Evolutionary conservation across 1,140 invertebrate genomes (phyloP), one percentile per base, ranked within the genome.

Genomic region (Adelges cooleyi): DNA sequence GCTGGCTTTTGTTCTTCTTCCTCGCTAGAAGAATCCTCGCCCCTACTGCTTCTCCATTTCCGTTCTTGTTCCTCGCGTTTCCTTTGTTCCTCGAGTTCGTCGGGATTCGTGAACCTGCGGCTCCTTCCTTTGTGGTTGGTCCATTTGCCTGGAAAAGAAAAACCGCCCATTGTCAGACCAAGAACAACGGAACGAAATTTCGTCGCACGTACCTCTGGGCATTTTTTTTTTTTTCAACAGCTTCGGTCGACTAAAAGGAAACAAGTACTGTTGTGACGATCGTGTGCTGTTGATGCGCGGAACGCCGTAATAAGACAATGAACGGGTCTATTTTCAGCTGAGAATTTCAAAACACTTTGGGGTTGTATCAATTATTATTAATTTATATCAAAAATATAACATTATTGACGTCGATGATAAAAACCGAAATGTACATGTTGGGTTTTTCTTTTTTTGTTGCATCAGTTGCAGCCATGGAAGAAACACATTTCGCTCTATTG

Each of bases 71-170:
- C 82, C 67, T 87, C 86, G 72, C 89, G 86, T 69, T 81, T 80
- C n/a, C 86, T 80, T 73, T 93, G 86, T 70, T 88, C 84, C 73
- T 92, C 90, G 68, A 96, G 76, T 72, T 95, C 92, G 72, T 95
- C 91, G 20, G 90, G 91, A 73, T 87, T 93, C 9, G 93, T 95
- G 74, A 96, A 97, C 73, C 90, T 87, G 68, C 92, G 86, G 72
- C 85, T 86, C 65, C 89, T 84, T 36, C 93, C 94, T 76, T 97
- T 97, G 74, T 95, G 90, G 75, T 89, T 91, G 17, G 86, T 84
- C 72, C 83, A 90, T 79, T 90, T 91, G 78, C 87, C 89, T 88
- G 67, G 8, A 77, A 75, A 66, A 38, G 3, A 65, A 29, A 33
- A 33, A 48, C 18, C 22, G 33, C 1, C n/a, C n/a, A n/a, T 40